Base-by-base conservation (phyloP, 1,140 invertebrate genomes). In the Chlorops oryzae region DNA sequence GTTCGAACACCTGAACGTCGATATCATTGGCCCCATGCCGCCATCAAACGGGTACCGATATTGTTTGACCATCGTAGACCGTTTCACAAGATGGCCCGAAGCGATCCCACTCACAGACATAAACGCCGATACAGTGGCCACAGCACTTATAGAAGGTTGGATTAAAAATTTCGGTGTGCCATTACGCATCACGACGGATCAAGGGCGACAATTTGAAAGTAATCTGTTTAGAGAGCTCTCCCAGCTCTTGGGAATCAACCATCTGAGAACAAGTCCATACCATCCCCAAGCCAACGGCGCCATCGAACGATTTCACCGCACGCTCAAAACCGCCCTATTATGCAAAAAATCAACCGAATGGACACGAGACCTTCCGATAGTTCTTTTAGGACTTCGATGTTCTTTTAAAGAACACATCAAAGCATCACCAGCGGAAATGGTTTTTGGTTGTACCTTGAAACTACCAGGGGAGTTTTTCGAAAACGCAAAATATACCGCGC, bases 281-380 rank as follows among this genome's bases (percentile, higher is more conserved):
- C 72, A 75, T 44, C 71, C 73, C 9, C 43, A 48, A 20, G 54
- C 65, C 23, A 74, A 75, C 43, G 72, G 73, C 0, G 61, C 73
- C 55, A 57, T 76, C 3, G 73, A 77, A 47, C 51, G 74, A 3
- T 63, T 65, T 35, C 74, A 76, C 47, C 54, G 74, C 1, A 17
- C 21, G 2, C 22, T 51, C 7, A 51, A 45, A 21, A 23, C 42
- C 7, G 41, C 49, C 20, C 25, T 51, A 10, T 63, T 50, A 43
- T 66, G 62, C 23, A 57, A 63, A 39, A 20, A 52, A 5, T 55
- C 47, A 2, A 46, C 23, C 15, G 21, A 48, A 10, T 77, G 74
- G 73, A 49, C 55, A 2, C 53, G 65, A 21, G 21, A 41, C 1
- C 55, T 78, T 5, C 72, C 75, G 2, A 49, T 62, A 1, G 65